Base-by-base conservation (phyloP, 1,140 invertebrate genomes). In the Drosophila cardini region DNA sequence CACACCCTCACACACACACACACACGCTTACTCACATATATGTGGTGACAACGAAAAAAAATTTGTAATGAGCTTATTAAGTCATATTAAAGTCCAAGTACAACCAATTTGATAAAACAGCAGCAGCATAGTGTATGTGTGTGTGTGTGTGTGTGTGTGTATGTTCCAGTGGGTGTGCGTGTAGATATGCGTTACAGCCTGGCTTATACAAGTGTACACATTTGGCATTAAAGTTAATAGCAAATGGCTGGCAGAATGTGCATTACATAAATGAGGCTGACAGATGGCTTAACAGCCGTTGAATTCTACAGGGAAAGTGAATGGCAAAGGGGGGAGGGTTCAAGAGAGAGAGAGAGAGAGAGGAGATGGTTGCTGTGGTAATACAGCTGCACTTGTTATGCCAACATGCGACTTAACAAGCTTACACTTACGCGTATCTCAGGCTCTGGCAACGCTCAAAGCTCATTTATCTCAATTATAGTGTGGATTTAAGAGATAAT, bases 71-170 rank as follows among this genome's bases (percentile, higher is more conserved):
- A 73, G 74, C 63, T 67, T 76, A 84, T 89, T 90, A 84, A 89
- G 85, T 84, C 84, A 90, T 84, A 89, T 90, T 84, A 89, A 87
- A 89, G 80, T 72, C 80, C 67, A 85, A 84, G 85, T 90, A 89
- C 84, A 89, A 78, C 80, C 80, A 89, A 89, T 89, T 89, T 87
- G 64, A 87, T 84, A 84, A 67, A 89, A 89, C 72, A 83, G 69
- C 67, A 87, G 76, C 68, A 84, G 60, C 60, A 60, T 9, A 57
- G 18, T 34, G 16, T 60, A 42, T 13, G 43, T 16, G 21, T 38
- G 57, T 30, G 10, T 48, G 5, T 52, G n/a, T 32, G 21, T 26
- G 46, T 48, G 45, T 30, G 11, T n/a, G 46, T 76, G 74, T 79
- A 62, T 65, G 67, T 26, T 26, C 21, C 1, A 2, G 43, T 8